Evolutionary conservation across 1,140 invertebrate species (phyloP).

Genomic region (Papilio glaucus): DNA sequence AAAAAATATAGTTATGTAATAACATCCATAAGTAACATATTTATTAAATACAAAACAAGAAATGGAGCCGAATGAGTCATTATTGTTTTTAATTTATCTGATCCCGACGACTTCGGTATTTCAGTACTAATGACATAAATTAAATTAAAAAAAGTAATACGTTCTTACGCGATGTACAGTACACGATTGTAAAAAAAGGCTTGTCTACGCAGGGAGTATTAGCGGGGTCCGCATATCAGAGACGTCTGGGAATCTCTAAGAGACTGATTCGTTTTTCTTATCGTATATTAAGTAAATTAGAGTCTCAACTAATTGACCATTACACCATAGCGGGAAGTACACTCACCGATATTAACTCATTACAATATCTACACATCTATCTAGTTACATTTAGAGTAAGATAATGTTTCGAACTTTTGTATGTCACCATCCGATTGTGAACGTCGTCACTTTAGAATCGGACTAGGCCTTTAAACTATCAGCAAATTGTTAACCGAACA

Average conservation of each 20-base stretch:
- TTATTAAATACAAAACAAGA: conserved; percentile 5
- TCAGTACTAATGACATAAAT: conserved; percentile 15
- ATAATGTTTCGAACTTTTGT: not conserved
- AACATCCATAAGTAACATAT: conserved; percentile 6
- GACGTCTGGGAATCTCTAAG: conserved; percentile 17
- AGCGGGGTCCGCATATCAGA: conserved; percentile 14
- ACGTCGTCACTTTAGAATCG: too few species aligned
- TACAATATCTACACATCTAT: not conserved
- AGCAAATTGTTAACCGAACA: too few species aligned
- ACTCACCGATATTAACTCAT: not conserved
- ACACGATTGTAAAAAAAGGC: not conserved
- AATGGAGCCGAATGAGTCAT: conserved; percentile 10
- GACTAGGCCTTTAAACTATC: too few species aligned
- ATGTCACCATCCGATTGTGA: too few species aligned
- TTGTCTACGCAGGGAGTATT: not conserved
- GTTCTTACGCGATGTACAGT: not conserved
- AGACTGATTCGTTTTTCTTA: not conserved
- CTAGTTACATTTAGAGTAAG: not conserved
- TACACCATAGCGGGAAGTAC: not conserved
- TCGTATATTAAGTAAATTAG: not conserved
- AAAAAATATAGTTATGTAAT: conserved; percentile 3
- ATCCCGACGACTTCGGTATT: not conserved
- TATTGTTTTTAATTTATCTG: conserved; percentile 11
- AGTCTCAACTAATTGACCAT: conserved; percentile 1
- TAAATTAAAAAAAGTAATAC: not conserved